phyloP scores from a whole-genome alignment of 2,797 vertebrate genomes.

The Pipistrellus pygmaeus region DNA sequence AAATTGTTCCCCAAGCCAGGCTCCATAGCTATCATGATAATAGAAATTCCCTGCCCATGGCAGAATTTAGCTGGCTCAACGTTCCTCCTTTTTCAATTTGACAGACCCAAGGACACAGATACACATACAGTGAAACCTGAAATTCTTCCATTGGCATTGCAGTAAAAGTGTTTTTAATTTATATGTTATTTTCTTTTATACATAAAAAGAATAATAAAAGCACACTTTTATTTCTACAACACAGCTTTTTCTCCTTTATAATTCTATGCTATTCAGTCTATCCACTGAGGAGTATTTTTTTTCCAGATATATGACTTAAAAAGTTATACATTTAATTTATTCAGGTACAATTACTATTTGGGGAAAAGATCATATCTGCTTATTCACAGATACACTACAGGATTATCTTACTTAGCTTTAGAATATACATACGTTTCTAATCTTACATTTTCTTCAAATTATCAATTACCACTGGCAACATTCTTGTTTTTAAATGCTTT shows the following conservation, averaged over 20 bases:
- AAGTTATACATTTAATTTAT: background rate
- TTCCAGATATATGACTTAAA: background rate
- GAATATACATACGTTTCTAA: background rate
- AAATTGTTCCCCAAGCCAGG: conserved; percentile 23
- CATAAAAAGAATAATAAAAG: background rate
- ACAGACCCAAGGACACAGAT: background rate
- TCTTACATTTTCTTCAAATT: background rate
- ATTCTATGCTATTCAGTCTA: background rate
- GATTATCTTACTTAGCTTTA: background rate
- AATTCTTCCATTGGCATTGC: background rate
- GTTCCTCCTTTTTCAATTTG: background rate
- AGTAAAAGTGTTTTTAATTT: background rate
- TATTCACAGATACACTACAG: background rate
- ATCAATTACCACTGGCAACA: background rate
- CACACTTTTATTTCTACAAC: background rate
- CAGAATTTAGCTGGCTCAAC: background rate
- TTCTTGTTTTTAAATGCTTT: background rate
- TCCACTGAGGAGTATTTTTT: background rate
- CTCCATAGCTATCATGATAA: background rate
- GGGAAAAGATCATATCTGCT: background rate
- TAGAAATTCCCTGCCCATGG: background rate
- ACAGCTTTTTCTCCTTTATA: background rate
- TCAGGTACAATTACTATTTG: background rate
- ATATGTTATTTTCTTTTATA: background rate
- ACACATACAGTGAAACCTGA: background rate